Conservation (phyloP, 2,797 vertebrate species). For the Mareca strepera region DNA sequence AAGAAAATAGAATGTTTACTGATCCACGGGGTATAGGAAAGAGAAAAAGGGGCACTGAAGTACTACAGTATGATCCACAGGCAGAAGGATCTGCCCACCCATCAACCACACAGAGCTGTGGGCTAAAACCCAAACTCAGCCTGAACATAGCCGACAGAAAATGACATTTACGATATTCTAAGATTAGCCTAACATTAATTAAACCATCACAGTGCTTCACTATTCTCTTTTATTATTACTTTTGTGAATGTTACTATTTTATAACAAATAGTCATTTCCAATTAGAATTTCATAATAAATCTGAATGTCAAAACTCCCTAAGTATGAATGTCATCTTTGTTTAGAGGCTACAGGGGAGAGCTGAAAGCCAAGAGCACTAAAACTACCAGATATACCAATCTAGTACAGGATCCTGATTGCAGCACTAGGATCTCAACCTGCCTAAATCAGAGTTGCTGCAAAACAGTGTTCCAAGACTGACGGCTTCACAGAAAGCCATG, state of each 20-base stretch:
- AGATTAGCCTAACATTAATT: slow-evolving; percentile 62
- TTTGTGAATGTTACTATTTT: slow-evolving; percentile 23
- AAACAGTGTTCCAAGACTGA: neutral
- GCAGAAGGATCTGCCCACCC: slow-evolving; percentile 37
- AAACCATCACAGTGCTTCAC: neutral
- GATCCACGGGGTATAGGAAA: neutral
- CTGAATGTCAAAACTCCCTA: slow-evolving; percentile 51
- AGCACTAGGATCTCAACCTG: neutral
- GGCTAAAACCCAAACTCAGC: slow-evolving; percentile 33
- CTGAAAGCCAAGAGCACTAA: neutral
- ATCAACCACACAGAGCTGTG: neutral
- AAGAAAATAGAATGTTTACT: slow-evolving; percentile 10
- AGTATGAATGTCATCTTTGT: slow-evolving; percentile 55
- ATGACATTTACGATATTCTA: slow-evolving; percentile 6
- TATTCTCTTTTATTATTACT: neutral
- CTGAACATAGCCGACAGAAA: neutral
- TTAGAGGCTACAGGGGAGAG: slow-evolving; percentile 38
- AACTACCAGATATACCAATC: slow-evolving; percentile 1
- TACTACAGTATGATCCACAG: neutral
- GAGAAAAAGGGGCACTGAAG: neutral
- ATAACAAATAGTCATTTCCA: slow-evolving; percentile 31
- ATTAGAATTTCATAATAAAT: slow-evolving; percentile 28
- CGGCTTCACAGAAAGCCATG: neutral
- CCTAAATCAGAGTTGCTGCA: neutral
- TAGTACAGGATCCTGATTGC: neutral